These are phyloP conservation scores for Leucania comma DNA, from an alignment of 2,888 invertebrate genomes.

Conservation along the genomic window DNA sequence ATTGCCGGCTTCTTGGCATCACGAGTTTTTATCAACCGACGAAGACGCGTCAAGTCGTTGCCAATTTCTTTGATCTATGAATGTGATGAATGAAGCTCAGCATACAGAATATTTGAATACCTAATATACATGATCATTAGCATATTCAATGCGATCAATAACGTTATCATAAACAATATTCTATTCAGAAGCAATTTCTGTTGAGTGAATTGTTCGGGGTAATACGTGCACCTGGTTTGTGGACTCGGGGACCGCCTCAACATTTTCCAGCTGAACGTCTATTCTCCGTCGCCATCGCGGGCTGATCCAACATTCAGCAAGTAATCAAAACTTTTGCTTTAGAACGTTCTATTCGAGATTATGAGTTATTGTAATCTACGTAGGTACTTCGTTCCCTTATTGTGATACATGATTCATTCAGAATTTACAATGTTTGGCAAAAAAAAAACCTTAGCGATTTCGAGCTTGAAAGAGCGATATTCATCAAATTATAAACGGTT, in stretches of 20 bases:
- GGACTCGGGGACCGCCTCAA: conserved; percentile 9
- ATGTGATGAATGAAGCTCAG: conserved; percentile 51
- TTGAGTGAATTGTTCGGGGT: conserved; percentile 32
- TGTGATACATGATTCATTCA: conserved; percentile 6
- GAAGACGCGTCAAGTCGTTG: conserved; percentile 48
- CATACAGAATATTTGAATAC: conserved; percentile 40
- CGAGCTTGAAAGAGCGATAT: conserved; percentile 15
- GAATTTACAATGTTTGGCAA: conserved; percentile 33
- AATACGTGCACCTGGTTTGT: conserved; percentile 43
- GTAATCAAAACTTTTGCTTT: conserved; percentile 60
- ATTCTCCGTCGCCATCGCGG: conserved; percentile 6
- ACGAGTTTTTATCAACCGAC: conserved; percentile 53
- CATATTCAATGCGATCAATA: conserved; percentile 49
- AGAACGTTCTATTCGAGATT: conserved; percentile 37
- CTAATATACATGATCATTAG: conserved; percentile 45
- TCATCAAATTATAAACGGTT: conserved; percentile 41
- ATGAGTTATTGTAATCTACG: conserved; percentile 28
- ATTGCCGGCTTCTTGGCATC: conserved; percentile 68
- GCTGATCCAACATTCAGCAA: conserved; percentile 49
- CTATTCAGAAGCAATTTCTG: conserved; percentile 52
- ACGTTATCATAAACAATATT: conserved; percentile 39
- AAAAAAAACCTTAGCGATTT: conserved; percentile 10
- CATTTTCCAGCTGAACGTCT: conserved; percentile 33
- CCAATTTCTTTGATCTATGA: conserved; percentile 65
- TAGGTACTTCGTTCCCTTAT: conserved; percentile 8